These are phyloP conservation scores for Pristionchus entomophagus DNA, from an alignment of 2,888 invertebrate species.

Conservation along the genomic window DNA sequence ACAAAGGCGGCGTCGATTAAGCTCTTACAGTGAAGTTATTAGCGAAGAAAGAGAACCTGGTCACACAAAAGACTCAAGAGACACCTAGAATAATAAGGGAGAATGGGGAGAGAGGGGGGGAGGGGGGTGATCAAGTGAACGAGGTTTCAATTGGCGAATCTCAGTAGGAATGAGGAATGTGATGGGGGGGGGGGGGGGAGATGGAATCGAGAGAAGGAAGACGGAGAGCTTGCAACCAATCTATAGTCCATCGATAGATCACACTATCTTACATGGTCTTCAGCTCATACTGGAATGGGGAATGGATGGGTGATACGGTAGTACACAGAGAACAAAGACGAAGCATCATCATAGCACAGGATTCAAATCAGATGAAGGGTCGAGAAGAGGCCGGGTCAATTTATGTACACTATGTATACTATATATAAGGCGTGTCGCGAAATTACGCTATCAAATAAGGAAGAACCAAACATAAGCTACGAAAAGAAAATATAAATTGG, in stretches of 20 bases:
- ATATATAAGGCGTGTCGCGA: slow-evolving; percentile 23
- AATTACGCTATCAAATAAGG: background rate
- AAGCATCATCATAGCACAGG: background rate
- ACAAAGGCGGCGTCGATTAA: background rate
- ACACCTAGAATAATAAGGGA: background rate
- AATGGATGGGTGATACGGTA: background rate
- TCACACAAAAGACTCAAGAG: background rate
- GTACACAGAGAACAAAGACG: background rate
- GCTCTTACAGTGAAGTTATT: slow-evolving; percentile 18
- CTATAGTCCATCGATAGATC: slow-evolving; percentile 13
- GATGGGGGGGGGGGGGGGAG: background rate
- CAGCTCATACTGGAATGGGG: slow-evolving; percentile 36
- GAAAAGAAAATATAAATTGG: background rate
- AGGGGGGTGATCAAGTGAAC: slow-evolving; percentile 8
- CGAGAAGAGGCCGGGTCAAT: background rate
- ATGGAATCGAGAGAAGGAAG: too few relatives aligned
- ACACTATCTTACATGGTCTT: background rate
- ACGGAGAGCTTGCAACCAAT: slow-evolving; percentile 1
- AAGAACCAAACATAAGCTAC: background rate
- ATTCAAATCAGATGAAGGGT: background rate
- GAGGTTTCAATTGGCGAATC: background rate
- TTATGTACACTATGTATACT: slow-evolving; percentile 43
- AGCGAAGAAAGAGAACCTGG: background rate
- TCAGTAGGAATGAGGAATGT: slow-evolving; percentile 13
- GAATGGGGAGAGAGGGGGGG: background rate